Evolutionary conservation across 2,888 invertebrate genomes (phyloP).

Genomic region (Psylliodes chrysocephalus): DNA sequence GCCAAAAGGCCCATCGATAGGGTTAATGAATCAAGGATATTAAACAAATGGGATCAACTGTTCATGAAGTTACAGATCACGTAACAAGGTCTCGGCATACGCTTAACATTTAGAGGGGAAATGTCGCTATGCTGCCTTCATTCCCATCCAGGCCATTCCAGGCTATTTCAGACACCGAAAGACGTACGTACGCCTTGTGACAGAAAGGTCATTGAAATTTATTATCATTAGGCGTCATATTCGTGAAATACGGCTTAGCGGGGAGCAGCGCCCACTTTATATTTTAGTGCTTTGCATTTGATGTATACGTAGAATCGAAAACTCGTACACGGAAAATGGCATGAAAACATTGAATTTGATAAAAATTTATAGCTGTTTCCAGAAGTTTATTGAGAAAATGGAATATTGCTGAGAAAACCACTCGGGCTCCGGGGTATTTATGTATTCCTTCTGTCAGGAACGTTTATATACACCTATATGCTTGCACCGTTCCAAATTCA

Average conservation of each 20-base stretch:
- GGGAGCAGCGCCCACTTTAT: conserved; percentile 27
- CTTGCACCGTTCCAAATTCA: background rate
- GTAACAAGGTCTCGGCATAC: conserved; percentile 55
- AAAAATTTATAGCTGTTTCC: conserved; percentile 26
- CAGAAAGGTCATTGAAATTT: conserved; percentile 55
- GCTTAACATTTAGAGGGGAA: conserved; percentile 61
- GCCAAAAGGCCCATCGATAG: background rate
- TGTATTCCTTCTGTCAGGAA: conserved; percentile 1
- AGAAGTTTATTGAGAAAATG: conserved; percentile 22
- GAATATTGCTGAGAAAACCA: conserved; percentile 15
- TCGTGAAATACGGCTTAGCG: conserved; percentile 41
- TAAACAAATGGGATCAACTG: conserved; percentile 57
- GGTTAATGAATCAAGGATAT: conserved; percentile 59
- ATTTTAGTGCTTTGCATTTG: conserved; percentile 42
- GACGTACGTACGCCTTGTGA: conserved; percentile 45
- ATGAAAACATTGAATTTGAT: conserved; percentile 27
- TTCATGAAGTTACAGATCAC: conserved; percentile 62
- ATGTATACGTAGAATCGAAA: conserved; percentile 25
- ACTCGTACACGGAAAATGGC: conserved; percentile 13
- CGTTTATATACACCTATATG: conserved; percentile 1
- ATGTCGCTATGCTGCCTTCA: conserved; percentile 59
- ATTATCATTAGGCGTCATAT: conserved; percentile 52
- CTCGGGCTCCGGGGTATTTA: conserved; percentile 1
- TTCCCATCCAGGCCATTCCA: conserved; percentile 40
- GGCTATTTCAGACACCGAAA: conserved; percentile 38